Percentiles rank a stretch among this genome's conserved stretches.
These are phyloP conservation scores for Danaus plexippus DNA, from an alignment of 1,140 invertebrate species.

Conservation along the genomic window DNA sequence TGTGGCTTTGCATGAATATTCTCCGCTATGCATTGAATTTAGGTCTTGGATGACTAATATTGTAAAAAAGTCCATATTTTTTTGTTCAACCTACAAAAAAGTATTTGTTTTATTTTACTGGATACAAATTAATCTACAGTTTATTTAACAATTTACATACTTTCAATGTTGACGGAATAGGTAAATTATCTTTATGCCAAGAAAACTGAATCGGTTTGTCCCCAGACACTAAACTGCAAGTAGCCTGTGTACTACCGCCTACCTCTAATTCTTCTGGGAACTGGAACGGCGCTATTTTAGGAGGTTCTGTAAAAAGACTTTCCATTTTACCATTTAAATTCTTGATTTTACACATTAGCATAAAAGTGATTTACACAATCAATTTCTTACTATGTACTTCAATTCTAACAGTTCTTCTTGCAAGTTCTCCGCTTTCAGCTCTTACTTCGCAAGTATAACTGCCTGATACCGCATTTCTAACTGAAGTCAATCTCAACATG, in stretches of 20 bases:
- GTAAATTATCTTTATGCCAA: slow-evolving; percentile 64
- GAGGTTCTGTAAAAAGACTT: slow-evolving; percentile 41
- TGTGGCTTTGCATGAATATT: slow-evolving; percentile 82
- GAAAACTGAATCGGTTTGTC: slow-evolving; percentile 66
- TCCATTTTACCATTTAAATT: slow-evolving; percentile 3
- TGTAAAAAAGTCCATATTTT: slow-evolving; percentile 67
- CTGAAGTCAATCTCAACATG: slow-evolving; percentile 42
- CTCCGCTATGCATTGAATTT: slow-evolving; percentile 83
- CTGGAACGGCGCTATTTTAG: slow-evolving; percentile 58
- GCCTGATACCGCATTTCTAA: slow-evolving; percentile 46
- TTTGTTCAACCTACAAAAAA: slow-evolving; percentile 53
- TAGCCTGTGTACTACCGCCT: slow-evolving; percentile 63
- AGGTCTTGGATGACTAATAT: slow-evolving; percentile 85
- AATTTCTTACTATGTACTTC: slow-evolving; percentile 62
- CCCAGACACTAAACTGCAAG: slow-evolving; percentile 62
- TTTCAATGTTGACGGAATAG: slow-evolving; percentile 55
- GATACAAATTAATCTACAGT: no score
- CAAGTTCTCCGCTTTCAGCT: slow-evolving; percentile 59
- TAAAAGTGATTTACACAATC: not conserved
- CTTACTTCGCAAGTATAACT: slow-evolving; percentile 62
- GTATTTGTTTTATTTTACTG: not conserved
- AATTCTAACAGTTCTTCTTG: slow-evolving; percentile 54
- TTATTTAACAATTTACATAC: slow-evolving; percentile 24
- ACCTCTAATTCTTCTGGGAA: slow-evolving; percentile 67
- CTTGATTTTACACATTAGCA: no score